Evolutionary conservation across 2,888 invertebrate species (phyloP).

Genomic region (Sarcophaga caerulescens): DNA sequence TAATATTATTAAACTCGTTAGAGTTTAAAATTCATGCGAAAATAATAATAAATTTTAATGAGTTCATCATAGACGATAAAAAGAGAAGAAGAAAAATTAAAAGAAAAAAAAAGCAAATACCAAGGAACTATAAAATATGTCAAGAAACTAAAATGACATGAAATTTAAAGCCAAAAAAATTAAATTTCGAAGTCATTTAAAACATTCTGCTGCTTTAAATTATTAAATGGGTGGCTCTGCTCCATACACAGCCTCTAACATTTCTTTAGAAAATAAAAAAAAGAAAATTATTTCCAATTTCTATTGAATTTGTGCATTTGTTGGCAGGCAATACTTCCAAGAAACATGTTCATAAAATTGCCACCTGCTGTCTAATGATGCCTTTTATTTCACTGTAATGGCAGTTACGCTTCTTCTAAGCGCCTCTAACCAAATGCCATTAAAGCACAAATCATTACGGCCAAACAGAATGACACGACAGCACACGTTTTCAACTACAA

Average conservation of each 20-base stretch:
- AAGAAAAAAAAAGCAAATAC: too few relatives aligned
- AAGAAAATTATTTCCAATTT: background rate
- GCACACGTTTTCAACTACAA: background rate
- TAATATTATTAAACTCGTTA: conserved; percentile 55
- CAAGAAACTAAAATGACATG: background rate
- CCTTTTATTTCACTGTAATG: background rate
- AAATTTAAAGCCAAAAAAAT: background rate
- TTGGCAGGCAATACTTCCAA: background rate
- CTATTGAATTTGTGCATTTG: background rate
- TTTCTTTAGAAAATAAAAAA: background rate
- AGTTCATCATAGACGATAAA: conserved; percentile 25
- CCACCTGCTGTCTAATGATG: background rate
- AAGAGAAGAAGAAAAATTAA: background rate
- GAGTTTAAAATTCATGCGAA: conserved; percentile 38
- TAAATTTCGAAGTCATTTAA: too few relatives aligned
- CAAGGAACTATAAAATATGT: background rate
- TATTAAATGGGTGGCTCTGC: too few relatives aligned
- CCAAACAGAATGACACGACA: background rate
- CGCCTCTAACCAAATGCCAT: background rate
- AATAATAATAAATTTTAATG: conserved; percentile 50
- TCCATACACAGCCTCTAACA: background rate
- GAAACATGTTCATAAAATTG: background rate
- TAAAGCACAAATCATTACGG: background rate
- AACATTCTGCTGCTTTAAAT: too few relatives aligned
- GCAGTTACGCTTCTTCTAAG: background rate